Evolutionary conservation across 2,888 invertebrate genomes (phyloP).

Genomic region (Oligia fasciuncula): DNA sequence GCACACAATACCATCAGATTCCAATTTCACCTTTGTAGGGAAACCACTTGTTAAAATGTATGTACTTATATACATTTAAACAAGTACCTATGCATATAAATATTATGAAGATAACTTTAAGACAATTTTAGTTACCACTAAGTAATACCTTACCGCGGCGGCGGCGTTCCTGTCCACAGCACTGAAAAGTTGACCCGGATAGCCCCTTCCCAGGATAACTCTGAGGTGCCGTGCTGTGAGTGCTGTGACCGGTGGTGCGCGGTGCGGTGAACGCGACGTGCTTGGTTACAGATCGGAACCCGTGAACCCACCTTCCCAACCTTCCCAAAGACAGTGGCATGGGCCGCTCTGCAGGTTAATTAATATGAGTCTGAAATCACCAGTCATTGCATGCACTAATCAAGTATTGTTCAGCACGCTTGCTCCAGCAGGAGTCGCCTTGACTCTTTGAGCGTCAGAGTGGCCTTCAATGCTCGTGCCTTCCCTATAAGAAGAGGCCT

Average conservation of each 20-base stretch:
- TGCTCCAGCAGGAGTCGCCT: no score
- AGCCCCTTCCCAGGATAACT: not conserved
- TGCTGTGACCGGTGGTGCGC: no score
- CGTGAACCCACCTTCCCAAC: not conserved
- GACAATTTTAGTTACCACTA: not conserved
- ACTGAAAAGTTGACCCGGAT: not conserved
- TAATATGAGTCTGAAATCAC: no score
- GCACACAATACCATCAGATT: slow-evolving; percentile 19
- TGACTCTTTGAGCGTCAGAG: no score
- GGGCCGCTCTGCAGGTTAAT: not conserved
- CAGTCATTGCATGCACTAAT: no score
- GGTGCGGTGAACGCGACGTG: not conserved
- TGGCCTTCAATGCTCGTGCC: no score
- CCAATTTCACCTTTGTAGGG: slow-evolving; percentile 25
- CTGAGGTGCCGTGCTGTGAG: not conserved
- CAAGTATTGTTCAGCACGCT: no score
- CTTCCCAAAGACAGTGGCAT: not conserved
- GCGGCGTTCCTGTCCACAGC: not conserved
- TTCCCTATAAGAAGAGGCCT: no score
- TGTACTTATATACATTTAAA: no score
- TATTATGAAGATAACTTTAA: no score
- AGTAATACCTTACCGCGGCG: not conserved
- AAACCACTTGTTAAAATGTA: not conserved
- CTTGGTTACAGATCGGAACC: not conserved
- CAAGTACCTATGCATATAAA: no score